Base-by-base conservation (phyloP, 2,113 vertebrate genomes). In the Cynocephalus volans region DNA sequence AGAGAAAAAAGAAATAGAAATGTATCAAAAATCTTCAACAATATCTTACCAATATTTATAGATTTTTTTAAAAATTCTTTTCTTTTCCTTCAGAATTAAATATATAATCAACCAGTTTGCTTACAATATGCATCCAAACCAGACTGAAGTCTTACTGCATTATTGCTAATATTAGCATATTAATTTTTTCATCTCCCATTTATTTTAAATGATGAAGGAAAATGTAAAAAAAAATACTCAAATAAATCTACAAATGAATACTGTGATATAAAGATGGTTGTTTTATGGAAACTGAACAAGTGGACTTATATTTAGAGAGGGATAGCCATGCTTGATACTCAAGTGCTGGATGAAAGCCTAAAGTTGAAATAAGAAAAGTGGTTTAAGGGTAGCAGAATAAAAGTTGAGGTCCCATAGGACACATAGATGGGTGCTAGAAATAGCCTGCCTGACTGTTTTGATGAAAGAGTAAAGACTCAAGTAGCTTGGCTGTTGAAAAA, bases 1-100 rank as follows among this genome's bases (percentile, higher is more conserved):
- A 75, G 48, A 41, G 89, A 95, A 58, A 28, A 31, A 70, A 83
- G n/a, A 26, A 48, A 81, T 85, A 82, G 81, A 70, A 86, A 31
- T 82, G 50, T 84, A 19, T 65, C 62, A 48, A 91, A 87, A 24
- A 69, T 58, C 8, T 93, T 90, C 54, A 58, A 17, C 24, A 36
- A 24, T 72, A 95, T 76, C 12, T 72, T 77, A 88, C 1, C 12
- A 54, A 17, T 36, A 36, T 76, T 89, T 92, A 62, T 9, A 91
- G 73, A 45, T 19, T 58, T 36, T 84, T 23, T 50, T 21, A n/a
- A 60, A 84, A 81, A 69, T 5, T 50, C 1, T 62, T 45, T 72
- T 41, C 4, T 58, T 21, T 69, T 24, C n/a, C 1, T 81, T 93
- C n/a, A 72, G 65, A 81, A 85, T 81, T 24, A 70, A 80, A 50